Evolutionary conservation across 2,888 invertebrate genomes (phyloP).

Genomic region (Trachelus iudaicus): DNA sequence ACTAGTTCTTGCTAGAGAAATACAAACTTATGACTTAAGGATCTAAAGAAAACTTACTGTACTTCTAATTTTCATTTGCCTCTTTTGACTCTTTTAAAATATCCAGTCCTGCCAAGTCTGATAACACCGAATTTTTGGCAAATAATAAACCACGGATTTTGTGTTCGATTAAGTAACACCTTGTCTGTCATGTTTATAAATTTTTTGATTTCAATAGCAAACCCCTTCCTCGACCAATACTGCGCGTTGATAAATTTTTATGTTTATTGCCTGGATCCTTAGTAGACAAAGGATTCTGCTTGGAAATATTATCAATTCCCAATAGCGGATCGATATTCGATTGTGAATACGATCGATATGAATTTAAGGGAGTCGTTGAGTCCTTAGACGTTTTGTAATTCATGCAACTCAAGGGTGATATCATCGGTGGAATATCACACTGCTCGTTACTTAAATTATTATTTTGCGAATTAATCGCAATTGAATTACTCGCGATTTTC

Average conservation of each 20-base stretch:
- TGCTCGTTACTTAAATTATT: not conserved
- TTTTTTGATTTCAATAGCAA: not conserved
- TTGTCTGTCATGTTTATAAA: not conserved
- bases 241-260: not conserved
- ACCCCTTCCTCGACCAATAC: not conserved
- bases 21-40: not conserved
- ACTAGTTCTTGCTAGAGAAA: not conserved
- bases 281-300: not conserved
- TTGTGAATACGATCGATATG: not conserved
- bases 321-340: not conserved
- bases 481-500: not conserved
- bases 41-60: not conserved
- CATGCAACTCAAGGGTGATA: slow-evolving; percentile 37
- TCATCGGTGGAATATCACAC: slow-evolving; percentile 26
- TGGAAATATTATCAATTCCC: not conserved
- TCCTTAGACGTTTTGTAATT: slow-evolving; percentile 23
- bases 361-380: not conserved
- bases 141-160: not conserved
- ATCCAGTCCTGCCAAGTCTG: not conserved
- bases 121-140: not conserved
- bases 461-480: not conserved
- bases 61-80: not conserved
- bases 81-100: not conserved
- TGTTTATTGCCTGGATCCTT: not conserved
- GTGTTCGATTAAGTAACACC: not conserved